Percentiles rank a stretch among this genome's conserved stretches.
phyloP scores from a whole-genome alignment of 2,888 invertebrate species.

The Synergus itoensis region DNA sequence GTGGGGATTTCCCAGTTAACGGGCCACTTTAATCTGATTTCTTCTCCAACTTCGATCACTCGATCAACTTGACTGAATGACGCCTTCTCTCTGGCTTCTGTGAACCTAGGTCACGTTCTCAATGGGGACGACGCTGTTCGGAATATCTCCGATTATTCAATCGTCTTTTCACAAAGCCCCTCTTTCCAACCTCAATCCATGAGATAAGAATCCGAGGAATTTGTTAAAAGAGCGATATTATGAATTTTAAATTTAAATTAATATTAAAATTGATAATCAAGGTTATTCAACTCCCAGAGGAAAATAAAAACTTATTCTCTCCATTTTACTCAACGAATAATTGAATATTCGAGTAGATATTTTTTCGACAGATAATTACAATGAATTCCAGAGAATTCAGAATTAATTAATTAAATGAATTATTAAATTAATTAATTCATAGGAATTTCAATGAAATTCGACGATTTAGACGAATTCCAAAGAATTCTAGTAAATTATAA shows the following conservation, averaged over 20 bases:
- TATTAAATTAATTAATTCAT: too few relatives aligned
- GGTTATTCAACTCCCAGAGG: too few relatives aligned
- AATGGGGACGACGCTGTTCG: slow-evolving; percentile 6
- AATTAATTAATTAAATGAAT: too few relatives aligned
- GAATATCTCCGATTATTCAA: slow-evolving; percentile 5
- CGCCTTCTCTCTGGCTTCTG: background rate
- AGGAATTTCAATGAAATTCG: too few relatives aligned
- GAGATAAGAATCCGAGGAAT: background rate
- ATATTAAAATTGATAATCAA: background rate
- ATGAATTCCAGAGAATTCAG: too few relatives aligned
- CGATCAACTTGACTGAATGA: background rate
- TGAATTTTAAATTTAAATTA: background rate
- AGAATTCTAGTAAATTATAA: too few relatives aligned
- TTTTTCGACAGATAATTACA: too few relatives aligned
- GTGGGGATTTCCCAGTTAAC: background rate
- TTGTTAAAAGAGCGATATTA: background rate
- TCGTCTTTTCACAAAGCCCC: background rate
- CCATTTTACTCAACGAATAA: too few relatives aligned
- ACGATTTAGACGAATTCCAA: too few relatives aligned
- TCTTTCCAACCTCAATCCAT: background rate
- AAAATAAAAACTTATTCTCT: too few relatives aligned
- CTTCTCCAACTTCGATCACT: slow-evolving; percentile 28
- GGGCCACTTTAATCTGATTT: slow-evolving; percentile 29
- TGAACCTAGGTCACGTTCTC: slow-evolving; percentile 8
- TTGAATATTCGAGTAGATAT: too few relatives aligned